Conservation (phyloP, 2,113 vertebrate genomes). For the Malurus cyaneus region DNA sequence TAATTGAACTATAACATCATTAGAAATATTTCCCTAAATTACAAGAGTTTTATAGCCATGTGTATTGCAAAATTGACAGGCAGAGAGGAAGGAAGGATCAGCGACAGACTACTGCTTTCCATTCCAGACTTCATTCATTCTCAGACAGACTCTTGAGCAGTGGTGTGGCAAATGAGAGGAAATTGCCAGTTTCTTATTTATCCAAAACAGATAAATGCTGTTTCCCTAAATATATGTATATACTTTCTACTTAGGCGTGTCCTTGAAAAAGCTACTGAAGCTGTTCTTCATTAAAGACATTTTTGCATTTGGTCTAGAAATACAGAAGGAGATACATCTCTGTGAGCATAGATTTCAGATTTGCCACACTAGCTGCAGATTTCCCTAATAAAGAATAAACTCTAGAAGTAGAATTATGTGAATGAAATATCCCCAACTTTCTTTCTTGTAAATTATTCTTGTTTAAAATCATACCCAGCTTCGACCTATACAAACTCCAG, state of each 20-base stretch:
- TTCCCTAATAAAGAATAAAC: neutral
- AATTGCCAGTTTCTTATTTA: neutral
- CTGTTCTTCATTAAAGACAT: neutral
- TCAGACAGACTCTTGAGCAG: neutral
- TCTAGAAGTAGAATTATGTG: neutral
- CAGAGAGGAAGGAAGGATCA: neutral
- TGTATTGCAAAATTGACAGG: neutral
- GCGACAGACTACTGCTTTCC: neutral
- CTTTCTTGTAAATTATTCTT: neutral
- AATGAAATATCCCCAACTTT: neutral
- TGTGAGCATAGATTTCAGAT: neutral
- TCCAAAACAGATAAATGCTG: neutral
- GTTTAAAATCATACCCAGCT: neutral
- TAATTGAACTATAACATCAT: neutral
- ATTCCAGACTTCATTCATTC: neutral
- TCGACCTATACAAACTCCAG: neutral
- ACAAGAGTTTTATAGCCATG: neutral
- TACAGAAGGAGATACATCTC: neutral
- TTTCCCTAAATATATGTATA: neutral
- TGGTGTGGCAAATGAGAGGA: slow-evolving; percentile 16
- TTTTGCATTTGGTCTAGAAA: neutral
- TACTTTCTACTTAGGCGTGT: neutral
- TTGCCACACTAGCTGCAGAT: neutral
- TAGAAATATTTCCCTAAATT: neutral
- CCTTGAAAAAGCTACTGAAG: neutral